Evolutionary conservation across 1,140 invertebrate genomes (phyloP).

Genomic region (Hyposmocoma kahamanoa): DNA sequence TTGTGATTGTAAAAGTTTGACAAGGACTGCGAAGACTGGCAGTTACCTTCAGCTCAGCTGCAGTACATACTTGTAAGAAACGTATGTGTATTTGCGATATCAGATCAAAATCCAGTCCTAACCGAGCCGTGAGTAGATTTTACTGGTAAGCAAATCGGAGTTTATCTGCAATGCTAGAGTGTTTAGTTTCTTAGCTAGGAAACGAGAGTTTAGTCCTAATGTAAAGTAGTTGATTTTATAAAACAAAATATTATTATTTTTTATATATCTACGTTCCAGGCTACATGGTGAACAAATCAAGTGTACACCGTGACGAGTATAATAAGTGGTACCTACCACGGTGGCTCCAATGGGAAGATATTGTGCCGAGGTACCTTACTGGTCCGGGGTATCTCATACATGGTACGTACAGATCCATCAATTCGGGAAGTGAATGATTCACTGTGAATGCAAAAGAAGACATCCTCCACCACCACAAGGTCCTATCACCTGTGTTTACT

Average conservation of each 20-base stretch:
- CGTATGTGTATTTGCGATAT: too few species aligned
- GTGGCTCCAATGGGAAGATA: conserved; percentile 34
- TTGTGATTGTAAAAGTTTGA: too few species aligned
- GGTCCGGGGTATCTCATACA: conserved; percentile 52
- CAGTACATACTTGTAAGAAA: too few species aligned
- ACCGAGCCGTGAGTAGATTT: too few species aligned
- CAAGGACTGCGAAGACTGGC: too few species aligned
- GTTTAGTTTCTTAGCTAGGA: too few species aligned
- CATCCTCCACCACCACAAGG: background rate
- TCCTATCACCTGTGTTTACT: background rate
- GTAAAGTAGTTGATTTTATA: background rate
- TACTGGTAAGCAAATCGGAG: too few species aligned
- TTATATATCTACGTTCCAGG: conserved; percentile 25
- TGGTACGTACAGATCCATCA: too few species aligned
- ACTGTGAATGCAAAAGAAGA: background rate
- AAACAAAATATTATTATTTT: background rate
- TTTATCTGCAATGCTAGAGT: too few species aligned
- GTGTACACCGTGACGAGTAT: conserved; percentile 34
- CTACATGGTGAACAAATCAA: conserved; percentile 28
- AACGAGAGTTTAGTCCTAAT: background rate
- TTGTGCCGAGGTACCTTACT: conserved; percentile 38
- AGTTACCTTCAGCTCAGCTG: too few species aligned
- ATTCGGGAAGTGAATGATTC: too few species aligned
- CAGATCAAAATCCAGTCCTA: too few species aligned
- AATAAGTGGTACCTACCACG: conserved; percentile 49